These are phyloP conservation scores for Sitta europaea DNA, from an alignment of 2,113 vertebrate species.

Conservation along the genomic window DNA sequence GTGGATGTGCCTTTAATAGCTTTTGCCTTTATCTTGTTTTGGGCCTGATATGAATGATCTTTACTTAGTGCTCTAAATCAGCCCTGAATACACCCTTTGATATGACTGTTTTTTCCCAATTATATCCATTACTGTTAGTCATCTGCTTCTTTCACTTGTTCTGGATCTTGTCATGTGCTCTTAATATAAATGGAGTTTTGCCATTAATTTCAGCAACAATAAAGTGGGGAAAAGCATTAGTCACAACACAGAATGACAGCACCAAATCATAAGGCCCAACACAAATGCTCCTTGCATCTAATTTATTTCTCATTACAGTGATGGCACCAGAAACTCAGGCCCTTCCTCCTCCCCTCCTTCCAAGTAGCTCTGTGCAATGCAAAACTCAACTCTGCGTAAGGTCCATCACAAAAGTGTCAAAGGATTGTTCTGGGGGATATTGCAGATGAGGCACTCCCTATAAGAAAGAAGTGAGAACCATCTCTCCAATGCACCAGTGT, in stretches of 20 bases:
- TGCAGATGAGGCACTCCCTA: neutral
- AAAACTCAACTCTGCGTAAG: neutral
- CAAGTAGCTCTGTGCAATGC: neutral
- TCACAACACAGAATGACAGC: neutral
- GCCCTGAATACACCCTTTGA: neutral
- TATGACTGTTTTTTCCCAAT: neutral
- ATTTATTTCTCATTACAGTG: neutral
- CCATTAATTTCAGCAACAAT: neutral
- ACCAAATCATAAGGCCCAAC: neutral
- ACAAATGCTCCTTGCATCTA: neutral
- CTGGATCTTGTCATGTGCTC: neutral
- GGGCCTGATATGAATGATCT: neutral
- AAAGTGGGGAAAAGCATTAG: neutral
- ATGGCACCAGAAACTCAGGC: neutral
- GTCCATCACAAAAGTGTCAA: neutral
- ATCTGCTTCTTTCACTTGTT: neutral
- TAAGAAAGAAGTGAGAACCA: neutral
- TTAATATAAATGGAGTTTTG: neutral
- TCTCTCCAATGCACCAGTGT: neutral
- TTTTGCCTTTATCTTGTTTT: neutral
- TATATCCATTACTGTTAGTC: constrained; percentile 6
- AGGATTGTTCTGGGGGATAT: neutral
- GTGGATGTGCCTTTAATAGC: neutral
- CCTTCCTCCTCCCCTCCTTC: neutral
- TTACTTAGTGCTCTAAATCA: neutral